phyloP scores from a whole-genome alignment of 2,888 invertebrate genomes.

The Machimus atricapillus region DNA sequence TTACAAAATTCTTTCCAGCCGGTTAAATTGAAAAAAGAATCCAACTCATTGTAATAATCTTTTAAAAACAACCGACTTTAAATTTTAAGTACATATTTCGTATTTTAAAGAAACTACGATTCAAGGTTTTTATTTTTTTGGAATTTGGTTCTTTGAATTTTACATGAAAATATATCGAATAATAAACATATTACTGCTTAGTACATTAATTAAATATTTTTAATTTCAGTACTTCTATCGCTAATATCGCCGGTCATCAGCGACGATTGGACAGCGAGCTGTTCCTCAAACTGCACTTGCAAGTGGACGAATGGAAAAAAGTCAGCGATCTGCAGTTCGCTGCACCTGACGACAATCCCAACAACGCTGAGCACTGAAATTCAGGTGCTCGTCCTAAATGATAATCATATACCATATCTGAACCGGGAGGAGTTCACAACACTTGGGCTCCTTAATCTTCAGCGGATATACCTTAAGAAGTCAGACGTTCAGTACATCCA shows the following conservation, averaged over 20 bases:
- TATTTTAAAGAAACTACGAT: too few species aligned
- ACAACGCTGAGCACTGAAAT: slow-evolving; percentile 69
- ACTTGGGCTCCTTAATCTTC: slow-evolving; percentile 81
- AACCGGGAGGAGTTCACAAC: slow-evolving; percentile 80
- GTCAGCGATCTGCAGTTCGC: slow-evolving; percentile 83
- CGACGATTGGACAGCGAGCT: slow-evolving; percentile 84
- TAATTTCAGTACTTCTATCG: background rate
- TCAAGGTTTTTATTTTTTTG: too few species aligned
- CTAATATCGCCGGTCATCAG: slow-evolving; percentile 15
- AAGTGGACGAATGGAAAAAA: slow-evolving; percentile 93
- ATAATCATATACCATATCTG: slow-evolving; percentile 78
- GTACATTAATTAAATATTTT: background rate
- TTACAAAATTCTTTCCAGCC: too few species aligned
- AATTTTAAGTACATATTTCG: too few species aligned
- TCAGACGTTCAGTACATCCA: slow-evolving; percentile 79
- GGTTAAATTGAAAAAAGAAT: too few species aligned
- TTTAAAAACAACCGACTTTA: too few species aligned
- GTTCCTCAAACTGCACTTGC: slow-evolving; percentile 85
- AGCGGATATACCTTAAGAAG: slow-evolving; percentile 80
- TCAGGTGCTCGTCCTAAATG: slow-evolving; percentile 85
- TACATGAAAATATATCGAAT: too few species aligned
- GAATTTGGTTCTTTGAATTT: too few species aligned
- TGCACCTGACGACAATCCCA: slow-evolving; percentile 81
- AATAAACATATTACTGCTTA: too few species aligned
- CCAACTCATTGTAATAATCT: too few species aligned